A percentile compares a stretch with the other conserved stretches of the same genome.
These are phyloP conservation scores for Rafetus swinhoei DNA, from an alignment of 2,113 vertebrate species.

Conservation along the genomic window DNA sequence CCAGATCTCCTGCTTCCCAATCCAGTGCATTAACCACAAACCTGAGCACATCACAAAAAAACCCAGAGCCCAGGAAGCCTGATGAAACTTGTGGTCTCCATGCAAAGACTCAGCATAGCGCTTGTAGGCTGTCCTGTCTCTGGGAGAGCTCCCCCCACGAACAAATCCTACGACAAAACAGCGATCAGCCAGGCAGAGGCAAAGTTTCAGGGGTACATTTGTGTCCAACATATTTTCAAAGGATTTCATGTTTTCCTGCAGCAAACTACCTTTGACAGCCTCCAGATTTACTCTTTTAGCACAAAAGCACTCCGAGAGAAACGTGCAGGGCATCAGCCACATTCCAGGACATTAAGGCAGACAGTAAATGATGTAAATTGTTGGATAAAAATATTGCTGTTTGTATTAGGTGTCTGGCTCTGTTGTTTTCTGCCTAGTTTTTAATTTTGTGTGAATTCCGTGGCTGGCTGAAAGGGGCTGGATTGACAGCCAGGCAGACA, in stretches of 20 bases:
- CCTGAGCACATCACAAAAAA: background rate
- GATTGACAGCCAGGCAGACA: background rate
- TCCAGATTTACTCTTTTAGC: background rate
- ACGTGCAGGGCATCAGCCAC: background rate
- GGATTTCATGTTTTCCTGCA: rapidly evolving
- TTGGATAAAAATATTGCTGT: background rate
- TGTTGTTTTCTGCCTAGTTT: background rate
- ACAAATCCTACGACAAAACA: rapidly evolving
- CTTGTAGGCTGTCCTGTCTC: background rate
- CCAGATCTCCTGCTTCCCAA: background rate
- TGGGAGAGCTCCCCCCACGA: rapidly evolving
- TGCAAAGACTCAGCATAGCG: background rate
- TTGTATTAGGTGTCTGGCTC: slow-evolving; percentile 8
- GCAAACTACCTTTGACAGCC: slow-evolving; percentile 22
- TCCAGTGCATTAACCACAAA: background rate
- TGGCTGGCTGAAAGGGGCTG: background rate
- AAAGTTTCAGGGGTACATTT: background rate
- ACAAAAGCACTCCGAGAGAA: background rate
- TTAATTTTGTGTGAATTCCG: slow-evolving; percentile 26
- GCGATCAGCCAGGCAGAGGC: background rate
- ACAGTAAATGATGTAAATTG: slow-evolving; percentile 57
- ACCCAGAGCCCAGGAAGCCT: background rate
- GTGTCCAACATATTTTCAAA: background rate
- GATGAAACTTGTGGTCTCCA: background rate
- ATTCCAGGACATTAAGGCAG: slow-evolving; percentile 31